These are phyloP conservation scores for Apteryx mantelli DNA, from an alignment of 2,113 vertebrate genomes.

Conservation along the genomic window DNA sequence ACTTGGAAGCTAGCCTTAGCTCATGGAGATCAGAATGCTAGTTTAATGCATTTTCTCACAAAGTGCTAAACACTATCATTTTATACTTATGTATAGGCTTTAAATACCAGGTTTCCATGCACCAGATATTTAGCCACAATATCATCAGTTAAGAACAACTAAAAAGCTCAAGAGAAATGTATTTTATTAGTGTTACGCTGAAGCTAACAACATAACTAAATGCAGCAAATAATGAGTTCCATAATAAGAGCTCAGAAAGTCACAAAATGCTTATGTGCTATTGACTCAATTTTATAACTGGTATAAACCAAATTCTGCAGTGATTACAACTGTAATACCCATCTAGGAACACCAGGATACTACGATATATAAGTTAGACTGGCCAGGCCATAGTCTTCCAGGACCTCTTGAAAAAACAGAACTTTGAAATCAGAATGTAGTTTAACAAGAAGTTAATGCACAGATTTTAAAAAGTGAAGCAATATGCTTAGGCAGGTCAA, in stretches of 20 bases:
- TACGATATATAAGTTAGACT: background rate
- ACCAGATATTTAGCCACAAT: background rate
- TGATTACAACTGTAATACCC: background rate
- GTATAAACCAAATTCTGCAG: background rate
- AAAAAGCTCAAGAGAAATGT: background rate
- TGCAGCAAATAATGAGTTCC: background rate
- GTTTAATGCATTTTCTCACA: background rate
- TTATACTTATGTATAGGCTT: too few species aligned
- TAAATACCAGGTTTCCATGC: background rate
- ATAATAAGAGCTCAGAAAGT: background rate
- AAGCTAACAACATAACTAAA: background rate
- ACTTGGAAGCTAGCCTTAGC: background rate
- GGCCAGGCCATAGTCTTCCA: background rate
- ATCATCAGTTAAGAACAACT: background rate
- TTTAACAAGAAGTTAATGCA: background rate
- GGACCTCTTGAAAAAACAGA: background rate
- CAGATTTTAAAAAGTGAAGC: background rate
- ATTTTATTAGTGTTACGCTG: background rate
- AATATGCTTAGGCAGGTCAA: background rate
- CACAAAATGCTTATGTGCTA: background rate
- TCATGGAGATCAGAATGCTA: background rate
- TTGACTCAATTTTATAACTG: background rate
- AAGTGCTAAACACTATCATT: background rate
- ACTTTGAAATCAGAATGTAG: background rate
- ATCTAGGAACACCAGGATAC: background rate